These are phyloP conservation scores for Cephalotes varians DNA, from an alignment of 2,888 invertebrate species.

Conservation along the genomic window DNA sequence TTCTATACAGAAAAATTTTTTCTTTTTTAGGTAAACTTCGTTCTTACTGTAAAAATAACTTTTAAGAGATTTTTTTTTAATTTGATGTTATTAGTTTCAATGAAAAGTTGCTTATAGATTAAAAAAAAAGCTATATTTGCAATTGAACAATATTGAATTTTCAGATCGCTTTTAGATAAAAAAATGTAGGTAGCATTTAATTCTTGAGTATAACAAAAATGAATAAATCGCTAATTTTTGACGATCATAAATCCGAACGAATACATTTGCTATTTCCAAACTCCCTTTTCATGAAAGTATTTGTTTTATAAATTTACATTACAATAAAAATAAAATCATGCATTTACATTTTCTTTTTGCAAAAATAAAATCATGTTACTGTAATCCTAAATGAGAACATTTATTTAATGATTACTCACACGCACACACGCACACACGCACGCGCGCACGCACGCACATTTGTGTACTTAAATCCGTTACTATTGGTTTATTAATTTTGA, in stretches of 20 bases:
- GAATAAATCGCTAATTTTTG: background rate
- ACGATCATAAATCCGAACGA: background rate
- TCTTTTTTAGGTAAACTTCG: background rate
- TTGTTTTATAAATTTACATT: background rate
- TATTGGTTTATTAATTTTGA: too few species aligned
- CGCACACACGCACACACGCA: too few species aligned
- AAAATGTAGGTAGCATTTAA: background rate
- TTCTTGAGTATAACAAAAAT: background rate
- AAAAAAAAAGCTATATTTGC: constrained; percentile 5
- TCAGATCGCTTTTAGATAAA: background rate
- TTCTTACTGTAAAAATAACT: background rate
- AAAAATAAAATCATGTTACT: background rate
- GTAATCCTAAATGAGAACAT: background rate
- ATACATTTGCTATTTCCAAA: background rate
- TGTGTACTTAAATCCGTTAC: too few species aligned
- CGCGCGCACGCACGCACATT: too few species aligned
- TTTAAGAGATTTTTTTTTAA: background rate
- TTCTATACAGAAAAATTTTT: background rate
- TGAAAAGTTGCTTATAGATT: background rate
- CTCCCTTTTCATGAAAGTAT: background rate
- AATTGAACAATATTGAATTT: constrained; percentile 18
- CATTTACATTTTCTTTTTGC: background rate
- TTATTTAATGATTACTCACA: too few species aligned
- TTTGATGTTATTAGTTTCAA: background rate
- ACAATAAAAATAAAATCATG: background rate